Percentiles rank a stretch among this genome's conserved stretches.
phyloP scores from a whole-genome alignment of 2,888 invertebrate species.

The Tridacna gigas region DNA sequence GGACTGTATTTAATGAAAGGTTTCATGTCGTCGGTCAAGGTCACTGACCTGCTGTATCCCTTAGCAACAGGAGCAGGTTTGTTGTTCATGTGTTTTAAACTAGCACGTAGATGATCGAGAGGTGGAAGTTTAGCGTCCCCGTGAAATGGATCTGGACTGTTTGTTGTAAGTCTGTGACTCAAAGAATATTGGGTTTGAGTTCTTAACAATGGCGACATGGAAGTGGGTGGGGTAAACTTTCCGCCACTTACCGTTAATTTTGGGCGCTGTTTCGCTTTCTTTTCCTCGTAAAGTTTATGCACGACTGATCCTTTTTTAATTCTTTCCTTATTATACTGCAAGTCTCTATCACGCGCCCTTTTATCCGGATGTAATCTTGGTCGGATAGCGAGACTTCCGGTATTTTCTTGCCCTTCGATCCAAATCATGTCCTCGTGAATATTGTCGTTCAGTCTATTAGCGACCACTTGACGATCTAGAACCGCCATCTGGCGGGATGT shows the following conservation, averaged over 20 bases:
- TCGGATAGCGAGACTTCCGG: constrained; percentile 76
- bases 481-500: constrained; percentile 68
- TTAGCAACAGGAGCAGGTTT: constrained; percentile 39
- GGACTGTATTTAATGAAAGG: constrained; percentile 80
- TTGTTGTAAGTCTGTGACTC: constrained; percentile 75
- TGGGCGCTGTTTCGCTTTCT: constrained; percentile 61
- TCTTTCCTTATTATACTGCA: constrained; percentile 69
- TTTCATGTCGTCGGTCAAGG: constrained; percentile 73
- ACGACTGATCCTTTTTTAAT: constrained; percentile 78
- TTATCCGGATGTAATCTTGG: constrained; percentile 53
- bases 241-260: constrained; percentile 75
- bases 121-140: constrained; percentile 74
- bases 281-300: constrained; percentile 66
- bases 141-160: constrained; percentile 76
- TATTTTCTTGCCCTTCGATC: constrained; percentile 75
- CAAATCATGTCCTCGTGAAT: constrained; percentile 74
- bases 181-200: constrained; percentile 79
- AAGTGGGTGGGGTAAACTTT: constrained; percentile 70
- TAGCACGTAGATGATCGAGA: constrained; percentile 76
- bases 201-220: constrained; percentile 75
- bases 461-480: constrained; percentile 75
- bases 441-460: constrained; percentile 68
- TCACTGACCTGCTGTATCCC: constrained; percentile 60
- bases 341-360: constrained; percentile 52
- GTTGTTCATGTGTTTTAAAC: constrained; percentile 74